Evolutionary conservation across 2,113 vertebrate species (phyloP).

Genomic region (Miniopterus natalensis): DNA sequence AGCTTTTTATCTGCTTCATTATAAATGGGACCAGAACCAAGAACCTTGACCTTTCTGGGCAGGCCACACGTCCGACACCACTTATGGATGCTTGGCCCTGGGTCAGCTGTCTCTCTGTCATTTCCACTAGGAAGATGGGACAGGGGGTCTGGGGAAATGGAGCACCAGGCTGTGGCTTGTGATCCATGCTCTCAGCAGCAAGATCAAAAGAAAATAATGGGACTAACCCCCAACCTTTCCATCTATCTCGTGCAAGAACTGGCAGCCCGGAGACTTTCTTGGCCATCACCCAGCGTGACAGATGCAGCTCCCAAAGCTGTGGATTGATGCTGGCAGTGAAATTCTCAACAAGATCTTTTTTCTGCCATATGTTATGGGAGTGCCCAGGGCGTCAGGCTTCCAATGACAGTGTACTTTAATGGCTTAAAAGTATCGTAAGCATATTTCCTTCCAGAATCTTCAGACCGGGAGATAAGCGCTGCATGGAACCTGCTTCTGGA

Average conservation of each 20-base stretch:
- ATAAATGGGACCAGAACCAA: constrained; percentile 1
- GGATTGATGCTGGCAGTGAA: constrained; percentile 73
- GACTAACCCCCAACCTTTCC: constrained; percentile 25
- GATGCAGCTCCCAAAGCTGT: constrained; percentile 75
- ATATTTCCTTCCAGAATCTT: constrained; percentile 76
- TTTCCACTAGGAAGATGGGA: constrained; percentile 20
- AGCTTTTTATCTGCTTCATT: background rate
- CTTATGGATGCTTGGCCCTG: background rate
- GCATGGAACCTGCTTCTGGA: constrained; percentile 66
- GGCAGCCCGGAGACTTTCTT: constrained; percentile 47
- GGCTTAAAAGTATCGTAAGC: constrained; percentile 80
- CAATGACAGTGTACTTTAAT: constrained; percentile 84
- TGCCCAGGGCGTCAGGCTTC: constrained; percentile 80
- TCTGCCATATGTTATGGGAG: constrained; percentile 87
- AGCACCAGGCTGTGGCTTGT: background rate
- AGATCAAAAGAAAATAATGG: constrained; percentile 33
- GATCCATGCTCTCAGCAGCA: background rate
- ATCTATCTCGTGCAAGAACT: constrained; percentile 54
- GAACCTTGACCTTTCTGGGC: background rate
- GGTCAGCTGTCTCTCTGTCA: background rate
- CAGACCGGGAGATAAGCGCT: constrained; percentile 38
- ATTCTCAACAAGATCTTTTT: constrained; percentile 78
- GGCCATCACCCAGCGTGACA: constrained; percentile 82
- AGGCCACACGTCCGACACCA: background rate
- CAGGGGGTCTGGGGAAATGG: background rate